A percentile compares a stretch with the other conserved stretches of the same genome.
Conservation (phyloP, 1,140 invertebrate species). For the Zaprionus nigranus region DNA sequence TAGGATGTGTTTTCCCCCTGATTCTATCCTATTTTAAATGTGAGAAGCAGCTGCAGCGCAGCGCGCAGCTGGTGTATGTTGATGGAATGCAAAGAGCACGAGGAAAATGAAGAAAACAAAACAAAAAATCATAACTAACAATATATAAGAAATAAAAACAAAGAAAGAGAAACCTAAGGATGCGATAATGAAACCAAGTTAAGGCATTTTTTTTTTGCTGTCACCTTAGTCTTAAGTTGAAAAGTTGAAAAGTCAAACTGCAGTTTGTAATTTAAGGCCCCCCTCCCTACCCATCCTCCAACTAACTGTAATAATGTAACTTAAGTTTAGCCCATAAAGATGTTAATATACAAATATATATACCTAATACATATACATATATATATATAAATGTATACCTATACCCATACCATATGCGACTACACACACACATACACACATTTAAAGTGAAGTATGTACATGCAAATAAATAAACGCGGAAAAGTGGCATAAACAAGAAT, state of each 20-base stretch:
- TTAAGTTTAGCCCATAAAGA: constrained; percentile 64
- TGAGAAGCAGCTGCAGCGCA: constrained; percentile 55
- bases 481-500: constrained; percentile 39
- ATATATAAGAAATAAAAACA: background rate
- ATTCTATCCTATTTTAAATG: constrained; percentile 25
- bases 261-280: constrained; percentile 66
- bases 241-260: constrained; percentile 42
- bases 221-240: constrained; percentile 34
- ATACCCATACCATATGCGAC: constrained; percentile 11
- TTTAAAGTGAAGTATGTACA: no score
- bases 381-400: constrained; percentile 10
- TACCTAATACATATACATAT: constrained; percentile 6
- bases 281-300: background rate
- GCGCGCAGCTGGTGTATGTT: constrained; percentile 23
- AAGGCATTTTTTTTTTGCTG: constrained; percentile 65
- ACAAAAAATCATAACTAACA: background rate
- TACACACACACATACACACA: constrained; percentile 1
- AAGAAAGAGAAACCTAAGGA: constrained; percentile 18
- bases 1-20: constrained; percentile 22
- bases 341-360: constrained; percentile 42
- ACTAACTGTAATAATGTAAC: constrained; percentile 56
- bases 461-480: constrained; percentile 33
- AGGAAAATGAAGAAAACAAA: background rate
- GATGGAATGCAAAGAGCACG: background rate
- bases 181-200: constrained; percentile 37